Evolutionary conservation across 1,140 invertebrate species (phyloP), one percentile per base, ranked within the genome.

Genomic region (Listronotus oregonensis): DNA sequence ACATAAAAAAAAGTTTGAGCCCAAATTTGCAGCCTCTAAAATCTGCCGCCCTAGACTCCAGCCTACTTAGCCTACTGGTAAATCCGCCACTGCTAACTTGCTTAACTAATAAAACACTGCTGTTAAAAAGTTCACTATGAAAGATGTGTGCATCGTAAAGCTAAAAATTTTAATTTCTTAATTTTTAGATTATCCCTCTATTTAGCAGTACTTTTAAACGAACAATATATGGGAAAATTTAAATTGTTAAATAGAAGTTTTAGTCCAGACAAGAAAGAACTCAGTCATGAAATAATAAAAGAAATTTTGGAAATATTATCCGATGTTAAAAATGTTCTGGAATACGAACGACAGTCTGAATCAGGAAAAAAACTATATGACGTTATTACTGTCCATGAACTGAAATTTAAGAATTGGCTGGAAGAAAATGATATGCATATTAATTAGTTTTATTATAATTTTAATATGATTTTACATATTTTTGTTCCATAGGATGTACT

Each of bases 181-280:
- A n/a, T n/a, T 64, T 64, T 34, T 43, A 71, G 69, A 39, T 64
- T 71, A 15, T 51, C 51, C 6, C 21, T 71, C 1, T 66, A 71
- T 43, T 40, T 71, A 12, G 49, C 61, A 10, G 65, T 64, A 6
- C 52, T 71, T 15, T 49, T 67, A 58, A 66, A 67, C 31, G 66
- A 71, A 51, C 31, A 51, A 44, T 66, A 54, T 42, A 50, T 51
- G 27, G 55, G 15, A 40, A 64, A 68, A 46, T 61, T 52, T 17
- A 56, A 61, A 50, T 17, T 67, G n/a, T 47, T 71, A 31, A 12
- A 10, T 6, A 67, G 54, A 51, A 62, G 17, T 15, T 67, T 67
- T 15, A 37, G n/a, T 15, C 32, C 27, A 4, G 57, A 64, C 5
- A 37, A 52, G 5, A 58, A 67, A 49, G 60, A 67, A 15, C 6